phyloP scores from a whole-genome alignment of 2,797 vertebrate genomes.

The Malacoctenus gilli region DNA sequence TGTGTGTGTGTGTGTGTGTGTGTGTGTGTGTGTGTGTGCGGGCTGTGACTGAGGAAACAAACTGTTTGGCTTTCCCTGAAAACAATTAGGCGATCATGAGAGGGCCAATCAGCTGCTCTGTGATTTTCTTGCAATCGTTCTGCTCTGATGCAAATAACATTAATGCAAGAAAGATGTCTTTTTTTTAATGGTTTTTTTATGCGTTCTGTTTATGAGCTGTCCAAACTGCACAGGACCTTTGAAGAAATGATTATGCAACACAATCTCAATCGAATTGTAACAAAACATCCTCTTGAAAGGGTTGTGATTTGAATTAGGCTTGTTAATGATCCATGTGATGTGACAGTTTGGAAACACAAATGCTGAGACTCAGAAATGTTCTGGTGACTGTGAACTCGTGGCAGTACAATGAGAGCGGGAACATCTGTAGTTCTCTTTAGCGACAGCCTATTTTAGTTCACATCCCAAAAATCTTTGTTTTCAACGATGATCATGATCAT shows the following conservation, averaged over 20 bases:
- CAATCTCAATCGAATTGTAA: not conserved
- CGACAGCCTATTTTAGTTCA: too few relatives aligned
- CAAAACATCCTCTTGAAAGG: too few relatives aligned
- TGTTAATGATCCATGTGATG: not conserved
- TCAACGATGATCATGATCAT: too few relatives aligned
- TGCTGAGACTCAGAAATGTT: not conserved
- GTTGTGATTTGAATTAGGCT: not conserved
- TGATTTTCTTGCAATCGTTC: too few relatives aligned
- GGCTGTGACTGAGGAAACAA: slow-evolving; percentile 35
- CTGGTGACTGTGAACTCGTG: not conserved
- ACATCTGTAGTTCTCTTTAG: not conserved
- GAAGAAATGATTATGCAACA: too few relatives aligned
- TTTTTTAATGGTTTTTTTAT: too few relatives aligned
- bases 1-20: slow-evolving; percentile 11
- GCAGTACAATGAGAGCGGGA: not conserved
- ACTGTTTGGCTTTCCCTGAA: slow-evolving; percentile 38
- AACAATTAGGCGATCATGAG: not conserved
- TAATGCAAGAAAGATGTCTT: too few relatives aligned
- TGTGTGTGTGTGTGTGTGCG: not conserved
- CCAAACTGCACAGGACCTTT: too few relatives aligned
- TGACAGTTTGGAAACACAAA: not conserved
- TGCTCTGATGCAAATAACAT: too few relatives aligned
- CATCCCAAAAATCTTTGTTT: slow-evolving; percentile 3
- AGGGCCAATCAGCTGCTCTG: slow-evolving; percentile 20
- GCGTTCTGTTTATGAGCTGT: too few relatives aligned